Percentiles rank a stretch among this genome's conserved stretches.
phyloP scores from a whole-genome alignment of 2,888 invertebrate species.

The Cheilosia pagana region DNA sequence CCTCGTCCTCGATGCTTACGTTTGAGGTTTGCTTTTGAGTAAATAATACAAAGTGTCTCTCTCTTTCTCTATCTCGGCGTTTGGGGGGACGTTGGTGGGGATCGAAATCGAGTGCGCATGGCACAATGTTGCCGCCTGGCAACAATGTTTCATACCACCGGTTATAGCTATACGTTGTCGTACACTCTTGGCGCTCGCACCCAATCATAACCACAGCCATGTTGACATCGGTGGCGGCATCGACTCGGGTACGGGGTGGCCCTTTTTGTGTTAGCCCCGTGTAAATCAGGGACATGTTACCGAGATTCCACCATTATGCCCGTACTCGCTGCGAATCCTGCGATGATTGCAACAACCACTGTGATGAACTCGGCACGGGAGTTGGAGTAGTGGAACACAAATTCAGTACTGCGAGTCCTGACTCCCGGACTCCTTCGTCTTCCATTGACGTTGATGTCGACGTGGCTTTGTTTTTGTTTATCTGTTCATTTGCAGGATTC shows the following conservation, averaged over 20 bases:
- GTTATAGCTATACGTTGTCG: constrained; percentile 18
- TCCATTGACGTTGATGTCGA: constrained; percentile 60
- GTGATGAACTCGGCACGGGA: constrained; percentile 56
- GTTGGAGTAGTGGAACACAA: constrained; percentile 16
- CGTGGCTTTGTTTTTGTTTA: constrained; percentile 74
- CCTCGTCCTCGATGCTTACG: constrained; percentile 5
- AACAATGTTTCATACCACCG: constrained; percentile 70
- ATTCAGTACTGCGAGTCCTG: constrained; percentile 24
- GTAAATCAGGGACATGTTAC: constrained; percentile 74
- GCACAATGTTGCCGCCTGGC: constrained; percentile 70
- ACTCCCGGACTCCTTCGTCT: constrained; percentile 26
- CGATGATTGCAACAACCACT: constrained; percentile 70
- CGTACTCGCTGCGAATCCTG: constrained; percentile 43
- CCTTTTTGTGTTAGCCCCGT: constrained; percentile 63
- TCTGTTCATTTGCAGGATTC: constrained; percentile 74
- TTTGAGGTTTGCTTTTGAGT: constrained; percentile 53
- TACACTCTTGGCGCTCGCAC: constrained; percentile 35
- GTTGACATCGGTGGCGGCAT: constrained; percentile 64
- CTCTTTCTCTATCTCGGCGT: background rate
- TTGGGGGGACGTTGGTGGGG: background rate
- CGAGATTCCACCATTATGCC: constrained; percentile 57
- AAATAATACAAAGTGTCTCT: constrained; percentile 53
- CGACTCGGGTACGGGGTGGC: constrained; percentile 12
- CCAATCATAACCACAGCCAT: constrained; percentile 61
- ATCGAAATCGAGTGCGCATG: constrained; percentile 53